A percentile compares a stretch with the other conserved stretches of the same genome.
phyloP scores from a whole-genome alignment of 2,797 vertebrate genomes.

The Sebastes vulpes region DNA sequence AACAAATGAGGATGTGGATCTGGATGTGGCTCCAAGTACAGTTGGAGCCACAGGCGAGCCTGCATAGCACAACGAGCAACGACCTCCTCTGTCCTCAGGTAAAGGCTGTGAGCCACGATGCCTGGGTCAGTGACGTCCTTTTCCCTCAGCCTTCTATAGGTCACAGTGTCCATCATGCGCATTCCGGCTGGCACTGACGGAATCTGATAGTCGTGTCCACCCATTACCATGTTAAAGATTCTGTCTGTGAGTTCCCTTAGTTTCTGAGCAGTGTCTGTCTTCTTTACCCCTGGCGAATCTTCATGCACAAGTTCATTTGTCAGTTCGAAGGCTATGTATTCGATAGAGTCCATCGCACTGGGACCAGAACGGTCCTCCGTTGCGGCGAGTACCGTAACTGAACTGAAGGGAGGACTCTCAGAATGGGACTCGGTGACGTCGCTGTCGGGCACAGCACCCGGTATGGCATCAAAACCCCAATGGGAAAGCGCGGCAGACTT shows the following conservation, averaged over 20 bases:
- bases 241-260: not conserved
- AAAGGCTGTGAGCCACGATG: not conserved
- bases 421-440: accelerated
- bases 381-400: not conserved
- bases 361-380: not conserved
- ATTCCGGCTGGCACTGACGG: not conserved
- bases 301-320: not conserved
- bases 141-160: not conserved
- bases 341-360: not conserved
- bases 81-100: slow-evolving; percentile 18
- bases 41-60: not conserved
- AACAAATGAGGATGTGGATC: too few species aligned
- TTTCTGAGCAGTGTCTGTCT: not conserved
- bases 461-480: not conserved
- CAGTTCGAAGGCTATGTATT: not conserved
- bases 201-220: not conserved
- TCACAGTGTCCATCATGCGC: not conserved
- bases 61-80: not conserved
- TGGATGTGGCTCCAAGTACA: too few species aligned
- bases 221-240: not conserved
- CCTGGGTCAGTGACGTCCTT: not conserved
- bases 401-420: not conserved
- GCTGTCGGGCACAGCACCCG: not conserved
- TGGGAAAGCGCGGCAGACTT: not conserved
- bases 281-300: not conserved